A percentile compares a stretch with the other conserved stretches of the same genome.
These are phyloP conservation scores for Eupleurogrammus muticus DNA, from an alignment of 2,797 vertebrate genomes.

Conservation along the genomic window DNA sequence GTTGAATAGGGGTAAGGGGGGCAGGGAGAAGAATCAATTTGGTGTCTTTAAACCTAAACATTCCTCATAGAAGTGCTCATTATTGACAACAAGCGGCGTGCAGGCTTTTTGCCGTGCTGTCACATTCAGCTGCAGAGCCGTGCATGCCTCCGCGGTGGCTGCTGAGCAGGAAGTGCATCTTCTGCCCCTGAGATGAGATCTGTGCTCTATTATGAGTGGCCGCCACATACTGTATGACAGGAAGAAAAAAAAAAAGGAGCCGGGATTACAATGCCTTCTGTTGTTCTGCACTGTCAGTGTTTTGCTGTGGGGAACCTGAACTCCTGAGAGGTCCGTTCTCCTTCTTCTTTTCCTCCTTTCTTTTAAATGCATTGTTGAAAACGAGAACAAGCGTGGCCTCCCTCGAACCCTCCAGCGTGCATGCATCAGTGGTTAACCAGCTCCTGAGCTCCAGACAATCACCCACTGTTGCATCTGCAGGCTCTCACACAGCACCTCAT, in stretches of 20 bases:
- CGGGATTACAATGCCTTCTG: slow-evolving; percentile 32
- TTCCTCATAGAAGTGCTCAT: slow-evolving; percentile 78
- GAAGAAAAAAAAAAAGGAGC: slow-evolving; percentile 34
- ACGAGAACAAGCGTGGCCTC: slow-evolving; percentile 65
- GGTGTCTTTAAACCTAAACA: slow-evolving; percentile 63
- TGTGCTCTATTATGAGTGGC: slow-evolving; percentile 42
- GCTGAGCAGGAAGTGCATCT: slow-evolving; percentile 38
- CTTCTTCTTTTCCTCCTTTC: slow-evolving; percentile 35
- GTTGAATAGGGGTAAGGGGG: slow-evolving; percentile 15
- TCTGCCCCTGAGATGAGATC: slow-evolving; percentile 46
- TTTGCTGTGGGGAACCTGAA: slow-evolving; percentile 52
- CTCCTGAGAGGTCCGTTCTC: slow-evolving; percentile 22
- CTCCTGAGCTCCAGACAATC: slow-evolving; percentile 75
- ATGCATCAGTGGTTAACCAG: slow-evolving; percentile 75
- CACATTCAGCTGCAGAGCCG: slow-evolving; percentile 62
- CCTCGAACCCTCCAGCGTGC: slow-evolving; percentile 67
- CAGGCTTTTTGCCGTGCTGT: slow-evolving; percentile 65
- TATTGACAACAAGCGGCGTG: slow-evolving; percentile 65
- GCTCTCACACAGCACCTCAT: slow-evolving; percentile 19
- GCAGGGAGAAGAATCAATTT: slow-evolving; percentile 15
- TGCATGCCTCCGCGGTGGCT: slow-evolving; percentile 30
- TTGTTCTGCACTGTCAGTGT: slow-evolving; percentile 46
- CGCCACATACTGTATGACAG: slow-evolving; percentile 48
- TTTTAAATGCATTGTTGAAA: slow-evolving; percentile 37
- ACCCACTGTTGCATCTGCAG: slow-evolving; percentile 69